Conservation (phyloP, 92 coral and sea anemone genomes). For the Porites cylindrica region DNA sequence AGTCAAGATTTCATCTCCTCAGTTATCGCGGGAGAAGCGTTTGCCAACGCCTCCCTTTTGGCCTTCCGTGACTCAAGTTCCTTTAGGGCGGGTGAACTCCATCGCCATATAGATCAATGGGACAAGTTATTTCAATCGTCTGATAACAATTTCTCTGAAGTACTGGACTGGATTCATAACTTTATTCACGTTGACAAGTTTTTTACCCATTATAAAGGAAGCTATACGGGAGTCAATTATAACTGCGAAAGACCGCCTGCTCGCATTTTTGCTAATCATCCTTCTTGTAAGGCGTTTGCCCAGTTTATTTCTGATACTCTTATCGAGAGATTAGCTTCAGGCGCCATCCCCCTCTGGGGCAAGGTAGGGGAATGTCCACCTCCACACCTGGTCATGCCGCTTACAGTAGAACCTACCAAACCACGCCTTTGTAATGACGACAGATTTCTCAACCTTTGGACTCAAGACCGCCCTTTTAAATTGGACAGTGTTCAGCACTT, state of each 20-base stretch:
- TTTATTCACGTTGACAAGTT: constrained; percentile 10
- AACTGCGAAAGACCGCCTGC: constrained; percentile 19
- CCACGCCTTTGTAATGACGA: constrained; percentile 41
- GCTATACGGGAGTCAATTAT: constrained; percentile 28
- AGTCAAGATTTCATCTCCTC: constrained; percentile 4
- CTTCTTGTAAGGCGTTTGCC: constrained; percentile 43
- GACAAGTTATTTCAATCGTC: constrained; percentile 10
- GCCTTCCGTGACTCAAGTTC: constrained; percentile 51
- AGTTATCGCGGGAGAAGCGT: constrained; percentile 21
- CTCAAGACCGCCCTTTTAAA: constrained; percentile 43
- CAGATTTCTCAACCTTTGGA: constrained; percentile 56
- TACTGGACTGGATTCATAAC: constrained; percentile 18
- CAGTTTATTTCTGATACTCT: constrained; percentile 49
- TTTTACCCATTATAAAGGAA: constrained; percentile 29
- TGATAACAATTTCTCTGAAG: constrained; percentile 22
- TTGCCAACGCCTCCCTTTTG: constrained; percentile 45
- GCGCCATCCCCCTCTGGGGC: constrained; percentile 45
- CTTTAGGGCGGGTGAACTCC: constrained; percentile 51
- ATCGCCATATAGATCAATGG: constrained; percentile 44
- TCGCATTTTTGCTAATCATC: constrained; percentile 17
- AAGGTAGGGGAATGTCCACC: constrained; percentile 45
- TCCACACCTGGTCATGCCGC: constrained; percentile 56
- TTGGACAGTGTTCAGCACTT: constrained; percentile 48
- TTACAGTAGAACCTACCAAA: constrained; percentile 62
- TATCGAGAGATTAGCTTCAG: constrained; percentile 33